phyloP scores from a whole-genome alignment of 1,140 invertebrate genomes.

The Dendrolimus kikuchii region DNA sequence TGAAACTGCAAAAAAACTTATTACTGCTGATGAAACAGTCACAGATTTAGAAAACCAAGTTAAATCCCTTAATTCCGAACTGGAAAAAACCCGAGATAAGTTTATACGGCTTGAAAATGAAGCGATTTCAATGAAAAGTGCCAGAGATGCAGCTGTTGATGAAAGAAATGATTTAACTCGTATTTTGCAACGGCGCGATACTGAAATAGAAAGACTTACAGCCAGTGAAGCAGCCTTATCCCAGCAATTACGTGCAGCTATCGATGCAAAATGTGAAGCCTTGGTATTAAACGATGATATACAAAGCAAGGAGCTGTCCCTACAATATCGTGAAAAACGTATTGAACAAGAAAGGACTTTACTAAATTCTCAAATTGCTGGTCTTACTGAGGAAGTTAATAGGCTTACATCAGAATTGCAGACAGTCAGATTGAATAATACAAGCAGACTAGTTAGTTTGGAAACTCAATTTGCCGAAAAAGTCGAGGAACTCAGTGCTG shows the following conservation, averaged over 20 bases:
- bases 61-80: constrained; percentile 74
- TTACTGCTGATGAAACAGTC: constrained; percentile 75
- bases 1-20: constrained; percentile 75
- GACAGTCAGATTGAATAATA: constrained; percentile 82
- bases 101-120: constrained; percentile 58
- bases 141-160: constrained; percentile 76
- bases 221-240: constrained; percentile 76
- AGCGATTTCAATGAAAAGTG: constrained; percentile 50
- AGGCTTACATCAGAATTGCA: constrained; percentile 84
- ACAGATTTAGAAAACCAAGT: constrained; percentile 76
- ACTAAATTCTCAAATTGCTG: constrained; percentile 82
- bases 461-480: constrained; percentile 85
- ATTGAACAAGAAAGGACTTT: constrained; percentile 85
- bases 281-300: constrained; percentile 85
- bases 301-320: constrained; percentile 81
- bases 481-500: constrained; percentile 82
- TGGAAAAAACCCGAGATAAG: constrained; percentile 76
- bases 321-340: constrained; percentile 87
- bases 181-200: constrained; percentile 79
- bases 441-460: constrained; percentile 78
- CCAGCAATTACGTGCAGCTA: constrained; percentile 78
- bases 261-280: constrained; percentile 87
- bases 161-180: constrained; percentile 81
- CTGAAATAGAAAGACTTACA: constrained; percentile 79
- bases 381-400: constrained; percentile 83